phyloP scores from a whole-genome alignment of 2,797 vertebrate species.

The Hirundo rustica region DNA sequence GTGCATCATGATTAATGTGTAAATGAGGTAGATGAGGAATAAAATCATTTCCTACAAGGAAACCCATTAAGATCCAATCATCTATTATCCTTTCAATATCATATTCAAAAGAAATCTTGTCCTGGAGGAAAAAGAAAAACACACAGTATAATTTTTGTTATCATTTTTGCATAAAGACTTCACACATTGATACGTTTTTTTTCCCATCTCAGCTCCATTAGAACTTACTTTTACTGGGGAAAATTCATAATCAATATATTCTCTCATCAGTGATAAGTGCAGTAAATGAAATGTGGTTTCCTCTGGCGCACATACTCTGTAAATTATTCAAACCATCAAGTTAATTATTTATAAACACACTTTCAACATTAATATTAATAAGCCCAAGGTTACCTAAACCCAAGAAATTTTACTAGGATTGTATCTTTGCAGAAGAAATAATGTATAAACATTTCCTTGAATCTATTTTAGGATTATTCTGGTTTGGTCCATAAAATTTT shows the following conservation, averaged over 20 bases:
- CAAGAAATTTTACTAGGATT: not conserved
- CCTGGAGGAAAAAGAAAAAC: conserved; percentile 66
- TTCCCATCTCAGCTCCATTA: not conserved
- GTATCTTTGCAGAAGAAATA: not conserved
- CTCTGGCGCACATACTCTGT: conserved; percentile 92
- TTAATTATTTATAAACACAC: conserved; percentile 37
- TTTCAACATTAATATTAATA: conserved; percentile 35
- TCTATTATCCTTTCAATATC: conserved; percentile 97
- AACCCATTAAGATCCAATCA: conserved; percentile 99
- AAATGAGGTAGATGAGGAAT: conserved; percentile 99
- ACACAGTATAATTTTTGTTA: not conserved
- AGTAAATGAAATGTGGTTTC: conserved; percentile 98
- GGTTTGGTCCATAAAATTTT: not conserved
- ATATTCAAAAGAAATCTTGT: conserved; percentile 87
- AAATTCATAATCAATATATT: conserved; percentile 99
- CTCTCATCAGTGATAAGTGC: conserved; percentile 97
- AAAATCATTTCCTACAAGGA: conserved; percentile 99
- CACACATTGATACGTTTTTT: not conserved
- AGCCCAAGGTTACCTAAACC: not conserved
- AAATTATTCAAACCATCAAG: conserved; percentile 58
- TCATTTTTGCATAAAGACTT: not conserved
- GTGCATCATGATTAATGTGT: conserved; percentile 96
- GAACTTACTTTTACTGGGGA: conserved; percentile 88
- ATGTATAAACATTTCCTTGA: not conserved
- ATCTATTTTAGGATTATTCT: not conserved